Evolutionary conservation across 2,113 vertebrate species (phyloP), one percentile per base, ranked within the genome.

Genomic region (Peromyscus maniculatus): DNA sequence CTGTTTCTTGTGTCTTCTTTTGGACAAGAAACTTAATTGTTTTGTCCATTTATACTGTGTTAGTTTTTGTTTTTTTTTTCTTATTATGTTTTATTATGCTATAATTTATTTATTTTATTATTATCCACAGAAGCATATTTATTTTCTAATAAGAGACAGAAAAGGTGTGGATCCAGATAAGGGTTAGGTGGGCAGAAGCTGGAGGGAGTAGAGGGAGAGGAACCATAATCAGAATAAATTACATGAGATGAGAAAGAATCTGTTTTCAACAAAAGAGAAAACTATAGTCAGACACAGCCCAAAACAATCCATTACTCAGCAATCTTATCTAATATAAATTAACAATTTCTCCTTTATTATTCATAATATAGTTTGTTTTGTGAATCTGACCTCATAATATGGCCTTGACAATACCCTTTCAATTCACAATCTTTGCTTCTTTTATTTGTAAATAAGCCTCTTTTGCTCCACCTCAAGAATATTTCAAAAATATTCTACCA

Each of bases 371-470:
- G 2, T 16, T 78, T 39, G 12, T 69, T 96, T 93, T 96, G 87
- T 33, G 89, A 26, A 86, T 83, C 36, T 19, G 31, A 1, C 55
- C 71, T 46, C 74, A 69, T 80, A 31, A 87, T 96, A 96, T 49
- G 62, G 43, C 12, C 39, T n/a, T 46, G 88, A 13, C 0, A 19
- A 96, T 78, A 93, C 21, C 10, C n/a, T 10, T 82, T 64, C 87
- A 97, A 89, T 93, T 91, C 93, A 15, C 1, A 92, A 15, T 92
- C 94, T 97, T 97, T 97, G 4, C 64, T 98, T 98, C 74, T 62
- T 17, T 75, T 64, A 79, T 36, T 64, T 94, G 39, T 26, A 95
- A 98, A 21, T 19, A 72, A 21, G 71, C 24, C 9, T 75, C 91
- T 33, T 69, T 46, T 97, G 64, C 67, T 89, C n/a, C 98, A 97